phyloP scores from a whole-genome alignment of 2,113 vertebrate genomes.

The human region GRCh38 chr1:85206501-85207000 shows the following conservation, averaged over 20 bases:
- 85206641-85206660: background rate
- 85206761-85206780: background rate
- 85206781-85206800: background rate
- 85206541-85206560: background rate
- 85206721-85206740: background rate
- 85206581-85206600: background rate
- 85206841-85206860: conserved; percentile 7
- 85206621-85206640: background rate
- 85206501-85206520: background rate
- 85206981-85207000: background rate
- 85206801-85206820: background rate
- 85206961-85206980: background rate
- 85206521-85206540: background rate
- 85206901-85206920: background rate
- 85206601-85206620: background rate
- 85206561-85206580: background rate
- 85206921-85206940: background rate
- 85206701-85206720: background rate
- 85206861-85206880: background rate
- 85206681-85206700: background rate
- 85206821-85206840: background rate
- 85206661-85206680: background rate
- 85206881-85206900: background rate
- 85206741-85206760: conserved; percentile 11
- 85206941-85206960: background rate